Conservation (phyloP, 2,797 vertebrate genomes). For the Acipenser oxyrinchus region DNA sequence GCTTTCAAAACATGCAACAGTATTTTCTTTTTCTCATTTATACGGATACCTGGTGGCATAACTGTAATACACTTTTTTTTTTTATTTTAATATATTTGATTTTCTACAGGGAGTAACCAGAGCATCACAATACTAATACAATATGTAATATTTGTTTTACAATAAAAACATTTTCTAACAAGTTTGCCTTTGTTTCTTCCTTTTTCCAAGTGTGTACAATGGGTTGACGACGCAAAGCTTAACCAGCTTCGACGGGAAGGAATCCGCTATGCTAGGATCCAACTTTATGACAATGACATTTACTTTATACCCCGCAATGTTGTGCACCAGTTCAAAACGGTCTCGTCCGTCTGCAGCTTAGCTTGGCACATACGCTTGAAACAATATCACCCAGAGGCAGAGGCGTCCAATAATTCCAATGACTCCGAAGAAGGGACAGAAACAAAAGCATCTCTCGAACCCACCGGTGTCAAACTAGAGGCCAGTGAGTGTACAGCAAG, state of each 20-base stretch:
- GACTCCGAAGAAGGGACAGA: conserved; percentile 35
- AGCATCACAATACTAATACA: too few species aligned
- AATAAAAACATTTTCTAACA: too few species aligned
- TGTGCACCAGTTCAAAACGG: conserved; percentile 97
- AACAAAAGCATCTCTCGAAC: conserved; percentile 33
- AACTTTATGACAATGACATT: conserved; percentile 89
- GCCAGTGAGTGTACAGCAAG: conserved; percentile 41
- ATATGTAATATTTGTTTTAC: too few species aligned
- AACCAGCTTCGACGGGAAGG: conserved; percentile 95
- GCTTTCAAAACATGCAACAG: too few species aligned
- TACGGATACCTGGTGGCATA: conserved; percentile 18
- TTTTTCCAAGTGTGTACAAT: conserved; percentile 81
- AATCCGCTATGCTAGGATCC: conserved; percentile 90
- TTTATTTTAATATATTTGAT: too few species aligned
- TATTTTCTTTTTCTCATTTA: neutral
- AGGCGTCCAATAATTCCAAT: conserved; percentile 33
- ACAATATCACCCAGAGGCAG: conserved; percentile 66
- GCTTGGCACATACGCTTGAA: conserved; percentile 90
- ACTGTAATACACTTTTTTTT: neutral
- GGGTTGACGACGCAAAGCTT: conserved; percentile 96
- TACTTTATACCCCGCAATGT: conserved; percentile 97
- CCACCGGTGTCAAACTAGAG: conserved; percentile 48
- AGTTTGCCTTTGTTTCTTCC: too few species aligned
- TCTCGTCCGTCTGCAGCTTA: conserved; percentile 93
- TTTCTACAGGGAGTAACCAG: too few species aligned